A percentile compares a stretch with the other conserved stretches of the same genome.
phyloP scores from a whole-genome alignment of 1,140 invertebrate genomes.

The Hylaeus anthracinus region DNA sequence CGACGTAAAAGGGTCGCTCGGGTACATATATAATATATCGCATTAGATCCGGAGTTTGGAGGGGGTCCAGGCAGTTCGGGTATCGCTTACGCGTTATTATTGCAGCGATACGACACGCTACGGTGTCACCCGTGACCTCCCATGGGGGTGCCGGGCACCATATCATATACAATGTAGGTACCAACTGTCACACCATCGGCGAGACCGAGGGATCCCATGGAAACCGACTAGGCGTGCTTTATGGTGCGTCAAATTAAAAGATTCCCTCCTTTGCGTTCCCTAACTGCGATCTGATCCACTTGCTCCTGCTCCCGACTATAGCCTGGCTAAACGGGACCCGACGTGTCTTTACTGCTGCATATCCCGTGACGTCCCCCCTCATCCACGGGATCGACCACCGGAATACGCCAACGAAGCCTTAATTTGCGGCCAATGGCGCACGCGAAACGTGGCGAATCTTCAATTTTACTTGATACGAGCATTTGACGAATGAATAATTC shows the following conservation, averaged over 20 bases:
- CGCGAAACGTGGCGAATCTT: constrained; percentile 29
- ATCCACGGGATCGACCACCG: constrained; percentile 8
- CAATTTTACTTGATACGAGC: no score
- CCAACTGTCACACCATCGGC: constrained; percentile 74
- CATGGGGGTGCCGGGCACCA: constrained; percentile 68
- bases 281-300: constrained; percentile 76
- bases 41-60: constrained; percentile 68
- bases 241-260: constrained; percentile 82
- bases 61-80: constrained; percentile 41
- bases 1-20: constrained; percentile 35
- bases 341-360: constrained; percentile 25
- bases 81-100: constrained; percentile 81
- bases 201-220: constrained; percentile 60
- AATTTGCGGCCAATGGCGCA: constrained; percentile 62
- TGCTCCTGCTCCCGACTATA: constrained; percentile 16
- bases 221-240: constrained; percentile 80
- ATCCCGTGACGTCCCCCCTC: constrained; percentile 10
- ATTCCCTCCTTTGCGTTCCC: constrained; percentile 77
- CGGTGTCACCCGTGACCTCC: constrained; percentile 78
- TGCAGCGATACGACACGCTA: constrained; percentile 79
- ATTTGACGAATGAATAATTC: no score
- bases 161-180: constrained; percentile 76
- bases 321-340: constrained; percentile 16
- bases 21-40: constrained; percentile 74
- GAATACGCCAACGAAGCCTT: constrained; percentile 26